phyloP scores from a whole-genome alignment of 2,888 invertebrate species.

The Nemotelus pantherinus region DNA sequence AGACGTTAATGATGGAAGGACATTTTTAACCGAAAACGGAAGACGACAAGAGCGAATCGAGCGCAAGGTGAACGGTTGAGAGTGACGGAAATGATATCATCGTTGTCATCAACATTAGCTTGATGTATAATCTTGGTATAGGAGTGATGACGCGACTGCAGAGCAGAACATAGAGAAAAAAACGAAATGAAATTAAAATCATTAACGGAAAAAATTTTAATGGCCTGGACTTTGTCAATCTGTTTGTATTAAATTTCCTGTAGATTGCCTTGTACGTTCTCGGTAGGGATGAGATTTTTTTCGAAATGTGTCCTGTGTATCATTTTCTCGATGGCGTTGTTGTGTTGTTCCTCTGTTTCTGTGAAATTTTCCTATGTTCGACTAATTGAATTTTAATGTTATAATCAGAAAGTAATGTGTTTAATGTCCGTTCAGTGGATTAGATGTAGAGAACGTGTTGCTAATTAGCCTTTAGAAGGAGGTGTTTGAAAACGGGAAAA shows the following conservation, averaged over 20 bases:
- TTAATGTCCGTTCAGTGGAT: conserved; percentile 21
- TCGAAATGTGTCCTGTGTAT: background rate
- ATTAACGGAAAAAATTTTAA: conserved; percentile 49
- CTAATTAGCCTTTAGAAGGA: conserved; percentile 4
- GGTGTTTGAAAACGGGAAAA: too few relatives aligned
- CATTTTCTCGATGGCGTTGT: background rate
- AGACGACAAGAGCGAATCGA: background rate
- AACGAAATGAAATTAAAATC: conserved; percentile 49
- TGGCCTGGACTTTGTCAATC: conserved; percentile 51
- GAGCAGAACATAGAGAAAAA: conserved; percentile 1
- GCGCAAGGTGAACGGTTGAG: conserved; percentile 1
- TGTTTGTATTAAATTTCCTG: conserved; percentile 48
- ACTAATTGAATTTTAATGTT: conserved; percentile 50
- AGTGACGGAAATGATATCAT: conserved; percentile 32
- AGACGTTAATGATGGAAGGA: conserved; percentile 43
- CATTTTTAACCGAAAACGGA: conserved; percentile 20
- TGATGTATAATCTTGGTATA: background rate
- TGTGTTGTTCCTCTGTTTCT: conserved; percentile 6
- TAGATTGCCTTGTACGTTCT: conserved; percentile 40
- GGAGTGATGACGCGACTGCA: background rate
- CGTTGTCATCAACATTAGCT: conserved; percentile 40
- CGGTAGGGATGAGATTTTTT: background rate
- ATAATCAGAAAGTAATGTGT: conserved; percentile 47
- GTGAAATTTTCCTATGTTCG: conserved; percentile 14
- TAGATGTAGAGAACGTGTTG: conserved; percentile 4